phyloP scores from a whole-genome alignment of 1,140 invertebrate species.

The Aporrectodea caliginosa region DNA sequence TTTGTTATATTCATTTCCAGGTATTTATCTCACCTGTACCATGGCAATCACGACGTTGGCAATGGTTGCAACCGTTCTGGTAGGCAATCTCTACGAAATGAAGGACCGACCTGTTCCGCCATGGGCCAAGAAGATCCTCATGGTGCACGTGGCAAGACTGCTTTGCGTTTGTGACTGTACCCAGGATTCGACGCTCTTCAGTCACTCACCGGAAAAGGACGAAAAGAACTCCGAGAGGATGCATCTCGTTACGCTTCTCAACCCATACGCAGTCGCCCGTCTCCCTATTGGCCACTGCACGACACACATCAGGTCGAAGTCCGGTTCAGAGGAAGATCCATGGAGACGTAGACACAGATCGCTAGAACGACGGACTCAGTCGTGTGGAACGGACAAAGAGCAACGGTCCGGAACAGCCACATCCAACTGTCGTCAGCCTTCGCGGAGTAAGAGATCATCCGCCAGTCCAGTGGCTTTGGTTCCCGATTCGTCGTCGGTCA shows the following conservation, averaged over 20 bases:
- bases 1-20: too few relatives aligned
- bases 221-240: background rate
- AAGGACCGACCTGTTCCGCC: slow-evolving; percentile 31
- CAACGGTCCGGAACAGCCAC: background rate
- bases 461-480: background rate
- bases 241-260: background rate
- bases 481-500: background rate
- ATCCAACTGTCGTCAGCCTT: too few relatives aligned
- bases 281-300: too few relatives aligned
- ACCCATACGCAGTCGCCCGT: background rate
- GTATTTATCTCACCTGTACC: slow-evolving; percentile 31
- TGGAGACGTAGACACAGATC: background rate
- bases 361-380: background rate
- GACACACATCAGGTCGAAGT: too few relatives aligned
- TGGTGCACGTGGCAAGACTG: slow-evolving; percentile 18
- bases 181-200: background rate
- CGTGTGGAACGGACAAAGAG: background rate
- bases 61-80: slow-evolving; percentile 33
- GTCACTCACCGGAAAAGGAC: background rate
- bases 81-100: slow-evolving; percentile 34
- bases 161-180: slow-evolving; percentile 31
- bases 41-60: slow-evolving; percentile 34
- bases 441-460: background rate
- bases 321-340: background rate
- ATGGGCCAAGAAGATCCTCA: slow-evolving; percentile 30